phyloP scores from a whole-genome alignment of 2,888 invertebrate genomes.

The Cremastinae sp. region DNA sequence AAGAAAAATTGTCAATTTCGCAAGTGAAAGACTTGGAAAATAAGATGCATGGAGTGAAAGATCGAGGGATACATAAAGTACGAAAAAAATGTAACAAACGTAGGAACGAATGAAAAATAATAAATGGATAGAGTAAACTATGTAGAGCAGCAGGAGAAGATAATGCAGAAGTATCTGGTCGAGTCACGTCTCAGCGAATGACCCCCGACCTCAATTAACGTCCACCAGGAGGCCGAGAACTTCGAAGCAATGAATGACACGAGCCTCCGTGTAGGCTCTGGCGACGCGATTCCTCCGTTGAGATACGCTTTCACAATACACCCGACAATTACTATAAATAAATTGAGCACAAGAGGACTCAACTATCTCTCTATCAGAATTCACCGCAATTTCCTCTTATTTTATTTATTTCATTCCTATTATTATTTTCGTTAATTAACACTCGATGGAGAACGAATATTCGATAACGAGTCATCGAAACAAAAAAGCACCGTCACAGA shows the following conservation, averaged over 20 bases:
- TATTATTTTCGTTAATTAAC: too few species aligned
- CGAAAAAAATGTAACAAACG: too few species aligned
- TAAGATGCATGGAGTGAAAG: too few species aligned
- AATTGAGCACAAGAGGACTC: not conserved
- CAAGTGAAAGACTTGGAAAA: too few species aligned
- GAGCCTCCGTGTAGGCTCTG: slow-evolving; percentile 34
- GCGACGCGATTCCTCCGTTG: slow-evolving; percentile 40
- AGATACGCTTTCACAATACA: slow-evolving; percentile 7
- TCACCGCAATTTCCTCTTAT: too few species aligned
- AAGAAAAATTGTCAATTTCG: too few species aligned
- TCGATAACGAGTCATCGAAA: too few species aligned
- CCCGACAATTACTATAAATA: slow-evolving; percentile 4
- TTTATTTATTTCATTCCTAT: too few species aligned
- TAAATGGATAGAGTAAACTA: not conserved
- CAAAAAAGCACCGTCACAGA: too few species aligned
- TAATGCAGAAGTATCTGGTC: slow-evolving; percentile 62
- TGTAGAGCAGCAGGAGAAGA: slow-evolving; percentile 30
- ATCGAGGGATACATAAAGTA: too few species aligned
- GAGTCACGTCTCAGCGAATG: slow-evolving; percentile 59
- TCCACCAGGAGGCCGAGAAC: slow-evolving; percentile 50
- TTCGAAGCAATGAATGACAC: slow-evolving; percentile 48
- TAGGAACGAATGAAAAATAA: not conserved
- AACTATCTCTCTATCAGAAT: too few species aligned
- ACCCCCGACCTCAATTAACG: slow-evolving; percentile 61
- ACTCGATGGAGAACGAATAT: too few species aligned